Evolutionary conservation across 2,113 vertebrate species (phyloP), one percentile per base, ranked within the genome.

Genomic region (Tachycineta bicolor): DNA sequence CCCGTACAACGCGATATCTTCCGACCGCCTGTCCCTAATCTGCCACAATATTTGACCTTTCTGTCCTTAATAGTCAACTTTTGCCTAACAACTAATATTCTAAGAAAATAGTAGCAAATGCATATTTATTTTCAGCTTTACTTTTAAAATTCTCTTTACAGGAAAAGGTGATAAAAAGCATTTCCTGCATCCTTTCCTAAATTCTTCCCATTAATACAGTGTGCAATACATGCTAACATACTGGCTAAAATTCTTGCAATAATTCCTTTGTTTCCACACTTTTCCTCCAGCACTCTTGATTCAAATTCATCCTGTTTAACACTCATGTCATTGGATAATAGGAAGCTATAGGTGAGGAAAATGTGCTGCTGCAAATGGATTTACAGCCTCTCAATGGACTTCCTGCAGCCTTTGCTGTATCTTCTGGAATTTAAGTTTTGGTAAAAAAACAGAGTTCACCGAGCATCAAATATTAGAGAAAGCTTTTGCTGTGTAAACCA

Each of bases 251-350:
- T 39, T 47, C 39, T 69, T 96, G 49, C 49, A 37, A 67, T 87
- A 96, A 91, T 83, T 91, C 23, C 11, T 83, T 29, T 37, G 19
- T 85, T 89, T 94, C 88, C 65, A 84, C 37, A 84, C 26, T 87
- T 88, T 71, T 92, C 70, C 65, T 88, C 29, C 18, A 92, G 37
- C 23, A 22, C 69, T 95, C 56, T 87, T 91, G 49, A 95, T 93
- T 95, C 34, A 93, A 90, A 92, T 84, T 92, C 39, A 85, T 85
- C 70, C 63, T 73, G 7, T 89, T 90, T 87, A 75, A 50, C 59
- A 81, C 41, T 83, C 33, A 69, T 60, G 29, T 26, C 79, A 31
- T 39, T 6, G 6, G 41, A 85, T 70, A 96, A 86, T 37, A 83
- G 28, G 28, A 52, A 81, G 70, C 24, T 37, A 31, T 25, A 82